phyloP scores from a whole-genome alignment of 2,797 vertebrate genomes.

The Pseudochromis fuscus region DNA sequence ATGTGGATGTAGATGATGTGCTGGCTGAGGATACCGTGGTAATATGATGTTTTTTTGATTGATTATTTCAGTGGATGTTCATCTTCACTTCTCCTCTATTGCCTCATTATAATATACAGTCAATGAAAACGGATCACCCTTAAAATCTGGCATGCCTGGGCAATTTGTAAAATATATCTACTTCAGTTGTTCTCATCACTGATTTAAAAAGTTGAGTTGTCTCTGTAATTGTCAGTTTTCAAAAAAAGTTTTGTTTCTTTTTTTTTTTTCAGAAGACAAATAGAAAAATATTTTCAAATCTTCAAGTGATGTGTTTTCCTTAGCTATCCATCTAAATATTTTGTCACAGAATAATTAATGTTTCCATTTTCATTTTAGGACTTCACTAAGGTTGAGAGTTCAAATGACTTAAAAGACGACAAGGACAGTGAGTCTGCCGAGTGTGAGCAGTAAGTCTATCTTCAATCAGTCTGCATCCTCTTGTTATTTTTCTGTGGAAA shows the following conservation, averaged over 20 bases:
- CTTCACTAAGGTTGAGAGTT: slow-evolving; percentile 74
- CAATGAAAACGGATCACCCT: too few relatives aligned
- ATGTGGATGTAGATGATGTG: slow-evolving; percentile 82
- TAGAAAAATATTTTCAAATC: too few relatives aligned
- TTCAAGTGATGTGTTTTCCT: too few relatives aligned
- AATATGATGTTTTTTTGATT: background rate
- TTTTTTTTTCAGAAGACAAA: too few relatives aligned
- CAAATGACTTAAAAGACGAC: slow-evolving; percentile 47
- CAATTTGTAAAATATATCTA: too few relatives aligned
- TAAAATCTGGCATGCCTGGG: too few relatives aligned
- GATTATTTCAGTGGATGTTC: background rate
- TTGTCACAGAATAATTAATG: background rate
- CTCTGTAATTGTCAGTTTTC: too few relatives aligned
- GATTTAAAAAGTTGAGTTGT: too few relatives aligned
- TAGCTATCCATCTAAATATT: too few relatives aligned
- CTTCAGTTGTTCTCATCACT: too few relatives aligned
- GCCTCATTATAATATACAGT: too few relatives aligned
- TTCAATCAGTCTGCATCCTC: background rate
- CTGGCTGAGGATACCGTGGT: slow-evolving; percentile 83
- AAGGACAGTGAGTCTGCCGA: slow-evolving; percentile 48
- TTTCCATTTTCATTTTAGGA: slow-evolving; percentile 69
- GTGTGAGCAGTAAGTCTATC: slow-evolving; percentile 65
- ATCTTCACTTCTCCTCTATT: background rate
- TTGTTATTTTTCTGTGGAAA: background rate
- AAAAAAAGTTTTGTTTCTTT: too few relatives aligned